phyloP scores from a whole-genome alignment of 2,797 vertebrate species.

The Thamnophis elegans region DNA sequence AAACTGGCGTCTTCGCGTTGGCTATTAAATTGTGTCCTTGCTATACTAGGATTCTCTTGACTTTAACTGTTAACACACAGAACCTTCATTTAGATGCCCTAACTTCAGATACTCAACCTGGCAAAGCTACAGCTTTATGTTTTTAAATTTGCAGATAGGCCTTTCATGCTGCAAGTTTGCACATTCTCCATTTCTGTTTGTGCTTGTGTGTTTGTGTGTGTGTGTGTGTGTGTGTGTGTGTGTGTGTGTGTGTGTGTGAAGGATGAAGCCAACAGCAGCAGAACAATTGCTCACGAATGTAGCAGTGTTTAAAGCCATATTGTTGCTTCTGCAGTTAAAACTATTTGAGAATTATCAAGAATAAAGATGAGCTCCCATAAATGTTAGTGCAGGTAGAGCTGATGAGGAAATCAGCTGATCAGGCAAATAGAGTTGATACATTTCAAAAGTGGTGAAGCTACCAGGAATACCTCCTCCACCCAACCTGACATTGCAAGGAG shows the following conservation, averaged over 20 bases:
- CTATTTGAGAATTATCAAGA: neutral
- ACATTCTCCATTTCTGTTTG: neutral
- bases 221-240: neutral
- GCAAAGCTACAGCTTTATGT: neutral
- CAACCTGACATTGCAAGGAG: neutral
- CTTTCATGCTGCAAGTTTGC: neutral
- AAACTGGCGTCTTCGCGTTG: constrained; percentile 4
- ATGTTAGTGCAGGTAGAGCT: neutral
- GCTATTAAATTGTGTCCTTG: neutral
- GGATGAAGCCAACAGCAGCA: neutral
- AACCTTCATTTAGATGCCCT: neutral
- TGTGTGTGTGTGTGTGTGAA: neutral
- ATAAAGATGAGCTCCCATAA: neutral
- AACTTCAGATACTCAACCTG: neutral
- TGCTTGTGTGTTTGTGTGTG: neutral
- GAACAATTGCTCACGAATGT: neutral
- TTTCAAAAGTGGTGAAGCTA: neutral
- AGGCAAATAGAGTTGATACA: neutral
- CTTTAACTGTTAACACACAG: neutral
- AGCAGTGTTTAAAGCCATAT: neutral
- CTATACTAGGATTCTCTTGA: neutral
- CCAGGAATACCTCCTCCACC: neutral
- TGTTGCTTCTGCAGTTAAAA: neutral
- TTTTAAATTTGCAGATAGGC: neutral
- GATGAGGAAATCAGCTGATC: neutral